Conservation (phyloP, 2,113 vertebrate species). For the Trachemys scripta region DNA sequence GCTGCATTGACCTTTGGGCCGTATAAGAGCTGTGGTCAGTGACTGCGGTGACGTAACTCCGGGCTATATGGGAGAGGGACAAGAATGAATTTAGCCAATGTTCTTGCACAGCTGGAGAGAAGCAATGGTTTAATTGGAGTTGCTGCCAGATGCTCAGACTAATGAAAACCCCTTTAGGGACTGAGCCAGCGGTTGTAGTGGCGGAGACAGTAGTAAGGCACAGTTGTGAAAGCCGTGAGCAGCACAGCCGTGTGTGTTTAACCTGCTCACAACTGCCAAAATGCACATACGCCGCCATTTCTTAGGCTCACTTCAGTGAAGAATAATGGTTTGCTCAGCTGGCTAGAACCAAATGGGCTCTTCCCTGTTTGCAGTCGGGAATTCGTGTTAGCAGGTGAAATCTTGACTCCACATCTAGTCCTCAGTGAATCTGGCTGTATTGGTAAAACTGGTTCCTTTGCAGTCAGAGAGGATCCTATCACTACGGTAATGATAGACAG, state of each 20-base stretch:
- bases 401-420: neutral
- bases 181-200: neutral
- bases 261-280: fast-evolving
- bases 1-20: fast-evolving
- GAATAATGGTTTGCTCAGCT: neutral
- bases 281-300: fast-evolving
- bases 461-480: neutral
- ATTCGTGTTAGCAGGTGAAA: neutral
- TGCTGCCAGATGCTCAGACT: neutral
- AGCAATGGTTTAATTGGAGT: neutral
- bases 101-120: neutral
- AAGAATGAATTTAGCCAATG: neutral
- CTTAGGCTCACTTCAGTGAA: fast-evolving
- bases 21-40: neutral
- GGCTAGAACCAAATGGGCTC: neutral
- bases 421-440: neutral
- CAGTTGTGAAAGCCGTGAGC: neutral
- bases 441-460: neutral
- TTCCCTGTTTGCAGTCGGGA: neutral
- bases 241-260: fast-evolving
- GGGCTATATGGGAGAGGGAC: neutral
- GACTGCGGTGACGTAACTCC: no score
- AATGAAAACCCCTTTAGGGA: conserved; percentile 25
- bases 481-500: neutral
- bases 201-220: fast-evolving